A percentile compares a stretch with the other conserved stretches of the same genome.
Conservation (phyloP, 2,113 vertebrate species). For the Ammodytes marinus region DNA sequence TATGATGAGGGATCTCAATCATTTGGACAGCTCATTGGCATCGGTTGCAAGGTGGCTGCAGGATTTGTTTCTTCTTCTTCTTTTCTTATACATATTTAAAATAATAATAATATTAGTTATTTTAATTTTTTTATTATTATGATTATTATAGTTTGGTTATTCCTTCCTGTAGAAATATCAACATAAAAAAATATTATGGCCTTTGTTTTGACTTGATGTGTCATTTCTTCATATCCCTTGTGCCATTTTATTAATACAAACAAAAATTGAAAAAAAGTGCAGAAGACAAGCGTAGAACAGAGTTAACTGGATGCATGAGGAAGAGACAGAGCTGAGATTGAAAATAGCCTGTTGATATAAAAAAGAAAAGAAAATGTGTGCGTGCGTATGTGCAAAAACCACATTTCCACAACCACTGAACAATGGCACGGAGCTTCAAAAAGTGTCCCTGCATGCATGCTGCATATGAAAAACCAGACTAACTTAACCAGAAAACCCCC, state of each 20-base stretch:
- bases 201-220: no score
- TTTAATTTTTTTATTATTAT: no score
- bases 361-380: conserved; percentile 32
- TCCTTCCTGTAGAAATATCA: no score
- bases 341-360: conserved; percentile 33
- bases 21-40: conserved; percentile 59
- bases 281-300: conserved; percentile 9
- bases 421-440: conserved; percentile 69
- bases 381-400: conserved; percentile 42
- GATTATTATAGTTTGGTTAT: no score
- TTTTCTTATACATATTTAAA: no score
- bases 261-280: not conserved
- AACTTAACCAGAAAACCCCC: conserved; percentile 62
- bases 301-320: not conserved
- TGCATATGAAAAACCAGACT: conserved; percentile 41
- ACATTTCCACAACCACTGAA: conserved; percentile 77
- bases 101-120: no score
- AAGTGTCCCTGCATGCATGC: conserved; percentile 58
- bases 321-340: conserved; percentile 19
- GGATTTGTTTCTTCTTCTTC: not conserved
- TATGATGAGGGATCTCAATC: conserved; percentile 69
- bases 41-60: conserved; percentile 17
- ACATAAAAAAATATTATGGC: no score
- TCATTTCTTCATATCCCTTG: no score
- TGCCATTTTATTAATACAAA: no score